Conservation (phyloP, 2,113 vertebrate genomes). For the Sprattus sprattus region DNA sequence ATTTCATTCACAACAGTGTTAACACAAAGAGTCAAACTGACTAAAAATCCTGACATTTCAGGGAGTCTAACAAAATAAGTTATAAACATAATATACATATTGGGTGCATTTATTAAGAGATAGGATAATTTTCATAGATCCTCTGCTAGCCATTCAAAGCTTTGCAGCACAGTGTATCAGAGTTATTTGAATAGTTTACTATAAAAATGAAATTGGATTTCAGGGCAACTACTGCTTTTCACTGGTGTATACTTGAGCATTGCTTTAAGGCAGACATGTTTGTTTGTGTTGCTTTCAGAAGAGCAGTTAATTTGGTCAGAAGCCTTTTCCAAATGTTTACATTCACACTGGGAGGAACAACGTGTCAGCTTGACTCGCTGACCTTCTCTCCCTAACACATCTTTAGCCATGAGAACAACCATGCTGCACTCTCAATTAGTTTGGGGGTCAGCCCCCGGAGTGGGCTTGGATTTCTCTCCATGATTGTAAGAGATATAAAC, state of each 20-base stretch:
- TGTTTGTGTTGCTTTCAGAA: conserved; percentile 67
- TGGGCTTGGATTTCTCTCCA: conserved; percentile 69
- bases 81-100: not conserved
- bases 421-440: conserved; percentile 77
- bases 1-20: not conserved
- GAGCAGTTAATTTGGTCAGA: conserved; percentile 82
- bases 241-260: not conserved
- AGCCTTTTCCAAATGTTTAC: conserved; percentile 82
- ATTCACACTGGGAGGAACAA: conserved; percentile 82
- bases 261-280: conserved; percentile 33
- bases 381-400: conserved; percentile 75
- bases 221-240: not conserved
- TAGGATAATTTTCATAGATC: not conserved
- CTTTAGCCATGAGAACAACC: conserved; percentile 77
- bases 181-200: not conserved
- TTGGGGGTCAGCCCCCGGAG: conserved; percentile 75
- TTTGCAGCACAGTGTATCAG: not conserved
- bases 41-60: not conserved
- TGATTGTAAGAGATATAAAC: conserved; percentile 77
- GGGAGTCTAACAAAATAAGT: not conserved
- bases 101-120: not conserved
- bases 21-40: not conserved
- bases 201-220: not conserved
- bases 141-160: not conserved
- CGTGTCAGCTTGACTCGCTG: conserved; percentile 76